These are phyloP conservation scores for Ginglymostoma cirratum DNA, from an alignment of 2,113 vertebrate genomes.

Conservation along the genomic window DNA sequence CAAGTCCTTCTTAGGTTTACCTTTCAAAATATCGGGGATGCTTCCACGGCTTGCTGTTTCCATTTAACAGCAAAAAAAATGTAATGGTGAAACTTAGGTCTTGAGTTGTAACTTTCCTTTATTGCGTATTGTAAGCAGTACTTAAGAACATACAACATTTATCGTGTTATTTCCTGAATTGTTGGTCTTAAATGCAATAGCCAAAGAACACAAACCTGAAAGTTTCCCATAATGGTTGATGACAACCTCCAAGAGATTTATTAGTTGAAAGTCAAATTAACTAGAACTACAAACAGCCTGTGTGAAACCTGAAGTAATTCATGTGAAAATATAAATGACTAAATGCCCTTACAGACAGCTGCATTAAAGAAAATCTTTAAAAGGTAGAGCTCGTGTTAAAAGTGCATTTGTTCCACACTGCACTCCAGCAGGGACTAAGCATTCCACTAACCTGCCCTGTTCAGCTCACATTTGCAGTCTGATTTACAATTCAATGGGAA, in stretches of 20 bases:
- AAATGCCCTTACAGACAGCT: background rate
- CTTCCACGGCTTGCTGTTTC: background rate
- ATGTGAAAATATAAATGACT: background rate
- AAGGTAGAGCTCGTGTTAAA: background rate
- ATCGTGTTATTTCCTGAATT: background rate
- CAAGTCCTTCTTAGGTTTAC: too few species aligned
- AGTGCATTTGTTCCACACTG: background rate
- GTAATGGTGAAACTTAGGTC: background rate
- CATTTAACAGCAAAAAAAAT: background rate
- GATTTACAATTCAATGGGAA: conserved; percentile 1
- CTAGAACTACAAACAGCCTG: too few species aligned
- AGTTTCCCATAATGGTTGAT: too few species aligned
- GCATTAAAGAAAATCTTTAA: background rate
- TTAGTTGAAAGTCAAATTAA: too few species aligned
- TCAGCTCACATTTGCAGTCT: background rate
- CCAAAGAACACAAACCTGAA: background rate
- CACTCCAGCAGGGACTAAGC: background rate
- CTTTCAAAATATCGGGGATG: background rate
- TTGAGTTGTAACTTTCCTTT: background rate
- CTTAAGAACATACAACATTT: background rate
- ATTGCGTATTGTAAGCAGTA: background rate
- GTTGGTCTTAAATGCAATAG: background rate
- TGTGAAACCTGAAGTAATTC: background rate
- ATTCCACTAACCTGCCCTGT: background rate
- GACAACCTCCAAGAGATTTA: too few species aligned